These are phyloP conservation scores for Cyprinodon tularosa DNA, from an alignment of 2,113 vertebrate species.

Conservation along the genomic window DNA sequence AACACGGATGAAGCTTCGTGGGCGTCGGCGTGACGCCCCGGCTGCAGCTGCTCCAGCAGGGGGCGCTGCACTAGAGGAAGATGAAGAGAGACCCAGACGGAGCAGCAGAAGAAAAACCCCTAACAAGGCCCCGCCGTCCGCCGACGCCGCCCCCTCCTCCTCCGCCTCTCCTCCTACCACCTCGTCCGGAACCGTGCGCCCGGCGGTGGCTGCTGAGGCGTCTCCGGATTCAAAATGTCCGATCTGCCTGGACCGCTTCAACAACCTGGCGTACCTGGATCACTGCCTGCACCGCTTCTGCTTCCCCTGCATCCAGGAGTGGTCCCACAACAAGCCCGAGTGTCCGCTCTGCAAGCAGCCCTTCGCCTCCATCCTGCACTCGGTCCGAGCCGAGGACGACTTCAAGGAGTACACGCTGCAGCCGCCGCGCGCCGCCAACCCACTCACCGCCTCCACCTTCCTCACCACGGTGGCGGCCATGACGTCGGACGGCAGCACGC, in stretches of 20 bases:
- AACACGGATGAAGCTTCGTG: constrained; percentile 80
- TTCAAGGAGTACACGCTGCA: constrained; percentile 87
- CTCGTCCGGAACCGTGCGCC: constrained; percentile 14
- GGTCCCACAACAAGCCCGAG: constrained; percentile 93
- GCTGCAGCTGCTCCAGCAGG: not conserved
- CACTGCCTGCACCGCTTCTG: constrained; percentile 92
- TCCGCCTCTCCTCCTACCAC: constrained; percentile 4
- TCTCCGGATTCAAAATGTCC: constrained; percentile 94
- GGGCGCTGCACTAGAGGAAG: not conserved
- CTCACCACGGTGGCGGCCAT: constrained; percentile 78
- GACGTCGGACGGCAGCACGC: constrained; percentile 41
- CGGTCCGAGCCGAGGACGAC: constrained; percentile 86
- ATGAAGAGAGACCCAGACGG: not conserved
- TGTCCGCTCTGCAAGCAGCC: constrained; percentile 94
- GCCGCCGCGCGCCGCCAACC: constrained; percentile 75
- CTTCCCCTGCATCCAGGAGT: constrained; percentile 91
- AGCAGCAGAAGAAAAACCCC: constrained; percentile 38
- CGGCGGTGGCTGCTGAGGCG: constrained; percentile 55
- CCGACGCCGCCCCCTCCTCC: not conserved
- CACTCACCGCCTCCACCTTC: constrained; percentile 68
- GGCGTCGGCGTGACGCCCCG: constrained; percentile 51
- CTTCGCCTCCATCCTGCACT: constrained; percentile 90
- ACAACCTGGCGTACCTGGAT: constrained; percentile 88
- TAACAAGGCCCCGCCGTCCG: not conserved
- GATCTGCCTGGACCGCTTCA: constrained; percentile 91